Base-by-base conservation (phyloP, 1,140 invertebrate genomes). In the Drosophila repletoides region DNA sequence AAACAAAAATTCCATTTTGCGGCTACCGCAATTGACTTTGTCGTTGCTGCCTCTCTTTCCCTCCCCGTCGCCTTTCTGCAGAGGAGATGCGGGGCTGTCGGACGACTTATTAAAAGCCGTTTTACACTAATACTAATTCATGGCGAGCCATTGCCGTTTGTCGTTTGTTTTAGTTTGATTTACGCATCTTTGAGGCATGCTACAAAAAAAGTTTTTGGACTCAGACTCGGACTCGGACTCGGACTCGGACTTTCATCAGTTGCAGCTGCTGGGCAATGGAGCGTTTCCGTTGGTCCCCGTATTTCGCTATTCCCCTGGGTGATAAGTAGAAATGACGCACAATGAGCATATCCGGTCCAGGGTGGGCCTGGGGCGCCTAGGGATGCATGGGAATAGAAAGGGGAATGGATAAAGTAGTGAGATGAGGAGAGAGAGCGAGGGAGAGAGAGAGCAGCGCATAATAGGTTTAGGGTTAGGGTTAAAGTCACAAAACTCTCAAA, bases 11-110 rank as follows among this genome's bases (percentile, higher is more conserved):
- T 81, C 70, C 72, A 81, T 80, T 81, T 80, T 81, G 76, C 72
- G 76, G 76, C 63, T 51, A 65, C 67, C 74, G 67, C 68, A 77
- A 77, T 77, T 77, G 74, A 77, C 74, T 81, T 81, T 81, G 67
- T 72, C 70, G 76, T 80, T 61, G 75, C 48, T 45, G 72, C 28
- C 14, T 21, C 19, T 15, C 51, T 2, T 38, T 5, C 6, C 19
- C 6, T 14, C 34, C 10, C 10, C 26, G 10, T 19, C 14, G 34
- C 38, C 65, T 22, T 10, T 33, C 72, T 55, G 7, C 55, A 6
- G 5, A 6, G 24, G 12, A 52, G 59, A 63, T 63, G 59, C 59
- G 59, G 49, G 59, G 17, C 46, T 49, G 55, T 65, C 61, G 5
- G 21, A n/a, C n/a, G n/a, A 58, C 45, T 67, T 67, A 67, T 67